A percentile compares a stretch with the other conserved stretches of the same genome.
Evolutionary conservation across 2,888 invertebrate species (phyloP).

Genomic region (Agonum fuliginosum): DNA sequence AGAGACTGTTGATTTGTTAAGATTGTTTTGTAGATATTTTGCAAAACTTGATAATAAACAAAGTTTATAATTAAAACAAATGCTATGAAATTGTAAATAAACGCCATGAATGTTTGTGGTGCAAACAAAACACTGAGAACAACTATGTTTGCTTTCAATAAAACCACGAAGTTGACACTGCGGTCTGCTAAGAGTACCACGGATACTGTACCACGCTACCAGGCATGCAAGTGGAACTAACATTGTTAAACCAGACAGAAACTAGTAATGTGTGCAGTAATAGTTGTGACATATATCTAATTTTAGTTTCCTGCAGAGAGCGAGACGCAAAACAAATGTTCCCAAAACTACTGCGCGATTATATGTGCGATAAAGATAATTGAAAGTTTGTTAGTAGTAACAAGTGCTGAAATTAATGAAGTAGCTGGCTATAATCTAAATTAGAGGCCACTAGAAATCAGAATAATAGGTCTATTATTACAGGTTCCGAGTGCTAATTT

Average conservation of each 20-base stretch:
- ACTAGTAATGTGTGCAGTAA: constrained; percentile 14
- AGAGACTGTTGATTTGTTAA: background rate
- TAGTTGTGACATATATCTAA: constrained; percentile 41
- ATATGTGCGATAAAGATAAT: constrained; percentile 33
- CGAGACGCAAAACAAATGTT: constrained; percentile 7
- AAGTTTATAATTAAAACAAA: constrained; percentile 30
- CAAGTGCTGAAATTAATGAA: constrained; percentile 32
- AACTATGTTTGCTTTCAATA: constrained; percentile 39
- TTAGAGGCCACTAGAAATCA: constrained; percentile 35
- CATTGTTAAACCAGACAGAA: constrained; percentile 32
- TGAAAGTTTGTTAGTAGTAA: constrained; percentile 20
- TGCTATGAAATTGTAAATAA: constrained; percentile 25
- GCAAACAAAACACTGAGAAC: constrained; percentile 31
- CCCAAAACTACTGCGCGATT: constrained; percentile 20
- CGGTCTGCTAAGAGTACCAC: constrained; percentile 24
- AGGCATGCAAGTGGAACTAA: constrained; percentile 33
- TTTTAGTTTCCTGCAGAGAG: constrained; percentile 4
- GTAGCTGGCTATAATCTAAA: constrained; percentile 21
- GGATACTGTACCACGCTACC: no score
- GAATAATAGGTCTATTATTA: constrained; percentile 20
- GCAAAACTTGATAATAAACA: constrained; percentile 1
- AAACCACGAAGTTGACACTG: constrained; percentile 35
- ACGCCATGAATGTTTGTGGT: constrained; percentile 13
- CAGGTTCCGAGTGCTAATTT: constrained; percentile 10
- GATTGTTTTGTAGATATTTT: background rate